A percentile compares a stretch with the other conserved stretches of the same genome.
These are phyloP conservation scores for Ivindomyrus marchei DNA, from an alignment of 2,113 vertebrate genomes.

Conservation along the genomic window DNA sequence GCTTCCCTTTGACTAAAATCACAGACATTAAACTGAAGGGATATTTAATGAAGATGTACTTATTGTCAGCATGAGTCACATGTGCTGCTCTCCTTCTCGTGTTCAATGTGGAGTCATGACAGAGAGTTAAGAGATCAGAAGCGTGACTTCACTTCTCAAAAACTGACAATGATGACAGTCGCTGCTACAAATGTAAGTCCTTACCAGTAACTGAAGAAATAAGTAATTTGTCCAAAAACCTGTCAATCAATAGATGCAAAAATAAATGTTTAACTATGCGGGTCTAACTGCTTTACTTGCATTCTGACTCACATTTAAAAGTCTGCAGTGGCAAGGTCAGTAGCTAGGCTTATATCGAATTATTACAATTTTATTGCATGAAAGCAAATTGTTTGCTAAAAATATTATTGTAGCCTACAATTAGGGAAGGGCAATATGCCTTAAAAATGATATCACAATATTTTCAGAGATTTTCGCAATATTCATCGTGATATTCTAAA, in stretches of 20 bases:
- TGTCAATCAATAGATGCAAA: neutral
- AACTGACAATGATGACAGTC: neutral
- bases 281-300: neutral
- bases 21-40: neutral
- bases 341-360: neutral
- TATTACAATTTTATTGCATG: neutral
- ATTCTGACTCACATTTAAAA: neutral
- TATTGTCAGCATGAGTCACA: neutral
- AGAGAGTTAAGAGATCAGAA: neutral
- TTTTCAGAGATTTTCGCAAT: neutral
- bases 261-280: neutral
- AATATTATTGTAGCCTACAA: neutral
- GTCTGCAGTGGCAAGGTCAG: neutral
- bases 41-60: neutral
- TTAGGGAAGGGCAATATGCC: neutral
- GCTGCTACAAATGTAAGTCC: neutral
- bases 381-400: neutral
- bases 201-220: neutral
- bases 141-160: neutral
- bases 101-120: neutral
- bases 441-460: neutral
- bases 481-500: neutral
- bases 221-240: neutral
- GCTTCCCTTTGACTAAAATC: neutral
- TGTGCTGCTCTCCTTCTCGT: neutral